phyloP scores from a whole-genome alignment of 2,888 invertebrate species.

The Orthonevra nobilis region DNA sequence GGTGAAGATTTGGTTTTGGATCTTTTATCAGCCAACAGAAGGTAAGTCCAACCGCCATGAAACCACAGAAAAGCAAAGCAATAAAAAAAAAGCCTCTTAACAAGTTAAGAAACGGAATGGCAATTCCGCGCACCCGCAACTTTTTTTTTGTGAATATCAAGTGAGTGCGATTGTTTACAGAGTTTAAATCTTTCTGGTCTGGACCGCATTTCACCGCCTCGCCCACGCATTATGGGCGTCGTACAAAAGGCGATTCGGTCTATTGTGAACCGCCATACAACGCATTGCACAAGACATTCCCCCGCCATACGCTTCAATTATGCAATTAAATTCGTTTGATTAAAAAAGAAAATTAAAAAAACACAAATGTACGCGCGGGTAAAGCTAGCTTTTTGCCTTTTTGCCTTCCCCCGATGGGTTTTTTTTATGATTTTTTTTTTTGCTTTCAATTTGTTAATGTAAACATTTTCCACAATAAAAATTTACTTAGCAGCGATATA shows the following conservation, averaged over 20 bases:
- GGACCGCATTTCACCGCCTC: constrained; percentile 12
- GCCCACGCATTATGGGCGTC: constrained; percentile 15
- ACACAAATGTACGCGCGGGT: background rate
- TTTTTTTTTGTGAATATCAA: background rate
- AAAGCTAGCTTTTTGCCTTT: background rate
- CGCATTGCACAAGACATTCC: constrained; percentile 29
- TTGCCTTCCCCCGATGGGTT: background rate
- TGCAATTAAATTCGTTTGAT: constrained; percentile 18
- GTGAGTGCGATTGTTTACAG: constrained; percentile 8
- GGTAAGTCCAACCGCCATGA: constrained; percentile 2
- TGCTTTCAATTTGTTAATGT: constrained; percentile 34
- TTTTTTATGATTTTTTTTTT: no score
- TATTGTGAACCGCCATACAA: constrained; percentile 1
- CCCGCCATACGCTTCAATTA: constrained; percentile 10
- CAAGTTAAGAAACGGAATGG: no score
- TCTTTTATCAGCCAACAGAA: constrained; percentile 29
- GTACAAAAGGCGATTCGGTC: constrained; percentile 1
- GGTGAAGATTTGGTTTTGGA: constrained; percentile 25
- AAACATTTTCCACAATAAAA: constrained; percentile 31
- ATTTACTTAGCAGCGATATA: constrained; percentile 28
- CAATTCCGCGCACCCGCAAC: background rate
- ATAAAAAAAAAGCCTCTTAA: constrained; percentile 18
- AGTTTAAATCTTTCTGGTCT: background rate
- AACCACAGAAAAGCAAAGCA: background rate
- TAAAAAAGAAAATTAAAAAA: background rate